Percentiles rank a stretch among this genome's conserved stretches.
Evolutionary conservation across 2,888 invertebrate genomes (phyloP).

Genomic region (Globia sparganii): DNA sequence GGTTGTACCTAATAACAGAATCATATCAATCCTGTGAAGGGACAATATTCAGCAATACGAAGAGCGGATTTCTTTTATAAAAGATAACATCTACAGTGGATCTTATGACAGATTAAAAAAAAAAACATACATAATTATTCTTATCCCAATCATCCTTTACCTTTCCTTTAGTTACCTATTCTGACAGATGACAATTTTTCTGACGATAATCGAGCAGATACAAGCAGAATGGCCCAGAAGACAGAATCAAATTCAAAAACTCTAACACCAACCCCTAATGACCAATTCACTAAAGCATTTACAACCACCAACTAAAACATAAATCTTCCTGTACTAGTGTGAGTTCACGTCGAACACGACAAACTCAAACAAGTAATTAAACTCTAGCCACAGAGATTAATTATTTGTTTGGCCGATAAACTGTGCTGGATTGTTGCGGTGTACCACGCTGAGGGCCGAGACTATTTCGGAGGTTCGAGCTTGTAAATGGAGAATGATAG

Average conservation of each 20-base stretch:
- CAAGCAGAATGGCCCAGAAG: not conserved
- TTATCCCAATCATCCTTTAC: not conserved
- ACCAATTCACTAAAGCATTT: not conserved
- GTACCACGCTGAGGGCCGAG: slow-evolving; percentile 53
- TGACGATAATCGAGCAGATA: not conserved
- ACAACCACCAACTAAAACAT: slow-evolving; percentile 13
- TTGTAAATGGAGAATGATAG: not conserved
- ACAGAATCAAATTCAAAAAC: not conserved
- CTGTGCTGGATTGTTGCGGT: slow-evolving; percentile 74
- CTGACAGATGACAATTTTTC: not conserved
- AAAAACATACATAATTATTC: not conserved
- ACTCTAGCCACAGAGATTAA: slow-evolving; percentile 85
- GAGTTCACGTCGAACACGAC: slow-evolving; percentile 70
- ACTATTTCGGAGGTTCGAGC: slow-evolving; percentile 47
- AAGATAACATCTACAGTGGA: not conserved
- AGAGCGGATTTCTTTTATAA: not conserved
- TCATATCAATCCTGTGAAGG: not conserved
- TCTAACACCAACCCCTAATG: not conserved
- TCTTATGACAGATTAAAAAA: not conserved
- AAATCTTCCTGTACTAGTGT: slow-evolving; percentile 31
- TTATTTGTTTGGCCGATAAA: slow-evolving; percentile 87
- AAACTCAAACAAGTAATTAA: slow-evolving; percentile 88
- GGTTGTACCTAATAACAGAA: not conserved
- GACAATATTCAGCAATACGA: not conserved
- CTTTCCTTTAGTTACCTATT: not conserved